Base-by-base conservation (phyloP, 2,797 vertebrate species). In the Benthosema pterotum region DNA sequence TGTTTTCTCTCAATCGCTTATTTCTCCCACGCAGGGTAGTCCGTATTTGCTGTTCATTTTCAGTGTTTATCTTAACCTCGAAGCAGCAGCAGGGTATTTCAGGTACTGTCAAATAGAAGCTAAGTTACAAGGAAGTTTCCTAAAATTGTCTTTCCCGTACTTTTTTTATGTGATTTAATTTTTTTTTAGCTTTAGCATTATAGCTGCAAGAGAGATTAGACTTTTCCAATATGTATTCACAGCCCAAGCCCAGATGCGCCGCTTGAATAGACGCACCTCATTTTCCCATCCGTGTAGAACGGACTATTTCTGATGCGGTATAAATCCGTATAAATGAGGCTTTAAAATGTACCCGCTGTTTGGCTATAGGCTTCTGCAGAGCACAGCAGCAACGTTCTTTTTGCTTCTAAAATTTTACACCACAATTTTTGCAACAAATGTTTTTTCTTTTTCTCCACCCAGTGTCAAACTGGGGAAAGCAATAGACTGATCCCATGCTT, bases 21-120 rank as follows among this genome's bases (percentile, higher is more conserved):
- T 19, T n/a, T 22, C 51, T 57, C 16, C 61, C 56, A 38, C 2
- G 63, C 57, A 55, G 47, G 32, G 32, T 59, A n/a, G 70, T 12
- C 18, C 49, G 45, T 46, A 5, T 43, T 45, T 61, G 17, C 71
- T 45, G 74, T 67, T 71, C 16, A 79, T 75, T 72, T 60, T 18
- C 17, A 60, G 52, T 55, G 59, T 78, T 77, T 66, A 63, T 73
- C 72, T 71, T 47, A 72, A 69, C 60, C 25, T n/a, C n/a, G n/a
- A 6, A 11, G 13, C 50, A 53, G 46, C 8, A 7, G 25, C 8
- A 14, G 2, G 22, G 19, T 12, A 52, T 12, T 50, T 18, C 9
- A 11, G 32, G 32, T 38, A 32, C 9, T 11, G 16, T 18, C 48
- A 18, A 11, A 4, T 18, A 50, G n/a, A n/a, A 50, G 12, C 4